These are phyloP conservation scores for Leptoclinus maculatus DNA, from an alignment of 2,797 vertebrate genomes.

Conservation along the genomic window DNA sequence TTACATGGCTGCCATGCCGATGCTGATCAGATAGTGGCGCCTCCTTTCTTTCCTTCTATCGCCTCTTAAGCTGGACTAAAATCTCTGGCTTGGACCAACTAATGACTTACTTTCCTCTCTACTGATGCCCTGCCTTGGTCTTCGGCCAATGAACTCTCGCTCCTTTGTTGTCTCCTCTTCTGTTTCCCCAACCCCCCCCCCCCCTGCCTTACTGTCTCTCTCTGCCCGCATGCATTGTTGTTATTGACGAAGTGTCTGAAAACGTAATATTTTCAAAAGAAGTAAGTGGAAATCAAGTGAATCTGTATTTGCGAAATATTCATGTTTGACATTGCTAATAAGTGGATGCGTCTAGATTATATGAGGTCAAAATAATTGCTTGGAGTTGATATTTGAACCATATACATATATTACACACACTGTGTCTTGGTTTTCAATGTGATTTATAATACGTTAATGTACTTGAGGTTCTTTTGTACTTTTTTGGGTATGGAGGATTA, in stretches of 20 bases:
- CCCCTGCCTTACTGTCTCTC: slow-evolving; percentile 75
- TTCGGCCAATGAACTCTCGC: slow-evolving; percentile 73
- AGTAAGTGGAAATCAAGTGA: slow-evolving; percentile 72
- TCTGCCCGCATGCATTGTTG: slow-evolving; percentile 94
- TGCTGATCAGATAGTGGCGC: slow-evolving; percentile 64
- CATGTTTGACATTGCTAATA: slow-evolving; percentile 85
- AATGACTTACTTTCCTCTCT: slow-evolving; percentile 73
- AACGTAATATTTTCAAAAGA: slow-evolving; percentile 73
- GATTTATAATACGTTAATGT: slow-evolving; percentile 91
- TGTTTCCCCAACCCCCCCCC: slow-evolving; percentile 26
- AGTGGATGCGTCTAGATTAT: slow-evolving; percentile 81
- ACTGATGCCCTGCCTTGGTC: slow-evolving; percentile 77
- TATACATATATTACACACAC: slow-evolving; percentile 76
- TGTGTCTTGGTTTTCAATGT: slow-evolving; percentile 87
- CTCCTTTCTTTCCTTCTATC: slow-evolving; percentile 58
- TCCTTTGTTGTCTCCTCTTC: slow-evolving; percentile 64
- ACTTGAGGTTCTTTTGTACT: slow-evolving; percentile 90
- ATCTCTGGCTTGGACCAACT: slow-evolving; percentile 72
- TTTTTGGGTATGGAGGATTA: slow-evolving; percentile 88
- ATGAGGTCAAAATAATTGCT: slow-evolving; percentile 81
- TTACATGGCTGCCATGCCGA: slow-evolving; percentile 73
- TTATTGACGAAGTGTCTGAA: slow-evolving; percentile 86
- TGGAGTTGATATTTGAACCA: slow-evolving; percentile 81
- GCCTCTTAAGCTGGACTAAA: slow-evolving; percentile 72
- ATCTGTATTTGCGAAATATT: slow-evolving; percentile 74